A percentile compares a stretch with the other conserved stretches of the same genome.
Evolutionary conservation across 2,113 vertebrate genomes (phyloP).

Genomic region (Syngnathoides biaculeatus): DNA sequence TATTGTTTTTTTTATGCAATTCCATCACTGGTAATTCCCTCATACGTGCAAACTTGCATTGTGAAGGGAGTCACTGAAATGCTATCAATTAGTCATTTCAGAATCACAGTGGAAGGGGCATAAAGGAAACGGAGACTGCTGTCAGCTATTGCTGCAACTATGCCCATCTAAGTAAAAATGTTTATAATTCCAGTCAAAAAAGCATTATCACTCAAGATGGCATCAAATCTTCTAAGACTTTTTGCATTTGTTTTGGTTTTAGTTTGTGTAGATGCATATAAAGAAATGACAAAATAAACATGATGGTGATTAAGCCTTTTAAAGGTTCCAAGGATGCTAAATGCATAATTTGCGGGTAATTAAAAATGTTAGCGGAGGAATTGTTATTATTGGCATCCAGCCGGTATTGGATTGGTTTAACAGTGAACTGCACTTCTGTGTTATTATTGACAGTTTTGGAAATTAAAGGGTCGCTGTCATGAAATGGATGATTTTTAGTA

Average conservation of each 20-base stretch:
- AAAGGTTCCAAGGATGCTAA: not conserved
- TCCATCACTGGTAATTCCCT: conserved; percentile 37
- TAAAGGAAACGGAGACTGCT: conserved; percentile 47
- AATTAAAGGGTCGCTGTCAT: too few relatives aligned
- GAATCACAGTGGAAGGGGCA: conserved; percentile 41
- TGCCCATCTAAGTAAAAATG: conserved; percentile 35
- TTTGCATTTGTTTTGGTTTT: too few relatives aligned
- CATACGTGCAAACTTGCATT: conserved; percentile 45
- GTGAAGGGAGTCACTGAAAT: conserved; percentile 39
- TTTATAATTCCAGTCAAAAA: conserved; percentile 9
- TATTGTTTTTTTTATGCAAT: conserved; percentile 24
- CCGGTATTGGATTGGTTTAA: too few relatives aligned
- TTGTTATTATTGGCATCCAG: too few relatives aligned
- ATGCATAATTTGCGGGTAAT: not conserved
- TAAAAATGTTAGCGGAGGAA: not conserved
- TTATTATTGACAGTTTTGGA: too few relatives aligned
- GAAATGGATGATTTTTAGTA: too few relatives aligned
- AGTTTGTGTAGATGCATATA: too few relatives aligned
- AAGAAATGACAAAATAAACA: too few relatives aligned
- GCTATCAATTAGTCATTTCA: conserved; percentile 53
- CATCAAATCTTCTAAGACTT: too few relatives aligned
- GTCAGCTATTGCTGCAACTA: conserved; percentile 28
- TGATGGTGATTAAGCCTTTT: too few relatives aligned
- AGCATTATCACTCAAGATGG: too few relatives aligned
- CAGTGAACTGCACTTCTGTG: too few relatives aligned